Conservation (phyloP, 2,797 vertebrate genomes). For the Parotocinclus haroldoi region DNA sequence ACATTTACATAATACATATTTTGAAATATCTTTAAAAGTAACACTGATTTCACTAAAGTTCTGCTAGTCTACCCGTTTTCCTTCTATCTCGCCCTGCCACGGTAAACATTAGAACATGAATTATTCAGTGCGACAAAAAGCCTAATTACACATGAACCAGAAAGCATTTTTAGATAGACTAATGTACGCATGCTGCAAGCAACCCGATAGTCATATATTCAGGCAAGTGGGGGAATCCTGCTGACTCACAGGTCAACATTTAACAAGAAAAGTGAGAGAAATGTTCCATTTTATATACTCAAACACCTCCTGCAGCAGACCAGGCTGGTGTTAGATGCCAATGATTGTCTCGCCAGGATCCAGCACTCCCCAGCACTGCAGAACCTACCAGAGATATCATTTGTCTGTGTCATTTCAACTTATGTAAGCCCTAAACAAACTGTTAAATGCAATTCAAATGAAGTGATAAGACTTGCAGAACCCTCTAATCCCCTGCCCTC, state of each 20-base stretch:
- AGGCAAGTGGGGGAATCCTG: conserved; percentile 26
- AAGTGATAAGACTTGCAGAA: no score
- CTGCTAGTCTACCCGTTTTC: no score
- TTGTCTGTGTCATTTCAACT: neutral
- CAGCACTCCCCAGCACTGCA: neutral
- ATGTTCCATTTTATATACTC: neutral
- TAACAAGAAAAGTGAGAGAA: no score
- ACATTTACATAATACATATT: no score
- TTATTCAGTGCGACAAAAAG: conserved; percentile 38
- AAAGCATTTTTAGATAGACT: conserved; percentile 22
- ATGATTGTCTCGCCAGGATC: conserved; percentile 7
- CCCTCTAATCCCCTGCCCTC: no score
- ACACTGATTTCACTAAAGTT: no score
- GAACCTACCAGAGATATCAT: neutral
- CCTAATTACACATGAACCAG: conserved; percentile 34
- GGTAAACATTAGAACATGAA: no score
- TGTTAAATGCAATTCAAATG: no score
- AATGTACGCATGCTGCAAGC: conserved; percentile 25
- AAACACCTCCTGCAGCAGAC: neutral
- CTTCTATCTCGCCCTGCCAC: no score
- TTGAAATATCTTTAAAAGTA: no score
- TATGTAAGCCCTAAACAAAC: no score
- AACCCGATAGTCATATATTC: neutral
- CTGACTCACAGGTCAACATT: conserved; percentile 11
- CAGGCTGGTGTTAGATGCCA: conserved; percentile 10